Base-by-base conservation (phyloP, 2,797 vertebrate genomes). In the Gambusia yucatana region DNA sequence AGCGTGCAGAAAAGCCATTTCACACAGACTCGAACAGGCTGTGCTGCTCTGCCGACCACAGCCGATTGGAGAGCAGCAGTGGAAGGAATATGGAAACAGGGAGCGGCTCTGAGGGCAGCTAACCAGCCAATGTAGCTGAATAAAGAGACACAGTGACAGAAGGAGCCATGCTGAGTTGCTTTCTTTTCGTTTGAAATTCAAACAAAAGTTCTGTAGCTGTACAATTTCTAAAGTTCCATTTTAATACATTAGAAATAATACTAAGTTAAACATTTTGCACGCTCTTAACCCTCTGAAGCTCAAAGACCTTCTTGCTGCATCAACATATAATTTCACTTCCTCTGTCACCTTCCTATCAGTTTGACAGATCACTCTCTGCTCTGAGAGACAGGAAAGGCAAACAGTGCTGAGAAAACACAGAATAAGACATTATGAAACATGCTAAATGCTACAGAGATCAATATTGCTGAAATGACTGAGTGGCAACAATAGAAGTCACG, bases 341-440 rank as follows among this genome's bases (percentile, higher is more conserved):
- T 85, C 88, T 83, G 86, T 86, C 89, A 92, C 91, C 88, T 89
- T 88, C 84, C 82, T 94, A 95, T 94, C 93, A 90, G 92, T 88
- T 73, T 83, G 86, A 87, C 88, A 84, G 83, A 95, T 95, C 93
- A 72, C 85, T 89, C 84, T 57, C 77, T 65, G 44, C 30, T 39
- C 80, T 83, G 76, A 89, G 75, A 88, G 85, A 89, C 92, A 95
- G 94, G 94, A 95, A 95, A 93, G 77, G 83, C 91, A 91, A 89
- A 91, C 86, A 89, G 74, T 28, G 74, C 91, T 88, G 87, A 89
- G 84, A 92, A 93, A 96, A 94, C 90, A 77, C 36, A 77, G 71
- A 93, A 85, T 55, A 78, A 87, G 73, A 87, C 85, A 79, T 80
- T 85, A 57, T 83, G 85, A 79, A 86, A 91, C 82, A 75, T 86